Evolutionary conservation across 2,113 vertebrate species (phyloP).

Genomic region (Prunella fulvescens): DNA sequence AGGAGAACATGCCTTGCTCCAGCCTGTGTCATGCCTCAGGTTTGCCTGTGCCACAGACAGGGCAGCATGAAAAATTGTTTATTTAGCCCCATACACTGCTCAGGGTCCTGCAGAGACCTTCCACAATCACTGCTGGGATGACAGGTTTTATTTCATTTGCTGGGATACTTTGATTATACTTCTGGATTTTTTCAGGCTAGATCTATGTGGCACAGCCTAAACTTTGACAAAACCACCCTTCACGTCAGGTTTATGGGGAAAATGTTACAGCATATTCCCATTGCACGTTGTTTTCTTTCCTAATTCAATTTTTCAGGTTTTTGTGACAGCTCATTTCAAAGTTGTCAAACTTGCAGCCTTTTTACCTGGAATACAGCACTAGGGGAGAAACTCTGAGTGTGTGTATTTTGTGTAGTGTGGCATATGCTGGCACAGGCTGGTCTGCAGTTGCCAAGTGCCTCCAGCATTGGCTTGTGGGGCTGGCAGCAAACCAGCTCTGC

Average conservation of each 20-base stretch:
- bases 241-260: neutral
- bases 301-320: neutral
- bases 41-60: neutral
- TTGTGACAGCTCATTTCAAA: neutral
- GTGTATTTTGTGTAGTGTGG: neutral
- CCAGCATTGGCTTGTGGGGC: neutral
- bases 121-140: neutral
- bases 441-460: neutral
- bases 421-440: neutral
- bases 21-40: neutral
- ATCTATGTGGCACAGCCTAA: neutral
- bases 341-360: neutral
- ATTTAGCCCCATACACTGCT: neutral
- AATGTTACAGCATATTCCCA: neutral
- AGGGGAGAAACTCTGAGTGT: neutral
- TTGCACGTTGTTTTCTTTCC: neutral
- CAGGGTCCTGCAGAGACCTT: neutral
- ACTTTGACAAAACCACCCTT: neutral
- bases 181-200: neutral
- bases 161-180: neutral
- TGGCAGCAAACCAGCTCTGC: slow-evolving; percentile 1
- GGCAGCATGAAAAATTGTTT: neutral
- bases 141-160: neutral
- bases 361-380: neutral
- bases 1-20: neutral